Base-by-base conservation (phyloP, 2,888 invertebrate species). In the Automeris io region DNA sequence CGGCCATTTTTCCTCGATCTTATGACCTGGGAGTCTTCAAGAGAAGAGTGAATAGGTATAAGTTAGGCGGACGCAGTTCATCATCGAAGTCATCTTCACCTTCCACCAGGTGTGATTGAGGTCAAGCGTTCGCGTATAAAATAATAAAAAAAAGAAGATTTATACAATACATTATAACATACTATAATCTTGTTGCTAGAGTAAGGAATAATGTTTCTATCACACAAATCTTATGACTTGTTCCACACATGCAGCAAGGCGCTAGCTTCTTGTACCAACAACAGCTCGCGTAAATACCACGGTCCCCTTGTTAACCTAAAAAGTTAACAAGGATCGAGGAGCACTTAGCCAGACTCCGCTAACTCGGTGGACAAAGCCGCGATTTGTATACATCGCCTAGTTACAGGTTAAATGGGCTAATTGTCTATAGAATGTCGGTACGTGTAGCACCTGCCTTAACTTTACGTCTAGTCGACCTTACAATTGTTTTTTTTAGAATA, bases 281-380 rank as follows among this genome's bases (percentile, higher is more conserved):
- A 61, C 57, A 50, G 48, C 50, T 45, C 54, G 45, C 56, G 71
- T 59, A 77, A 76, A 75, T 70, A 78, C 48, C 56, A 56, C 67
- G 58, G 69, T 71, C 70, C 65, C 58, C 80, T 79, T 81, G 83
- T 85, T 85, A 85, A 79, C 75, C 76, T 72, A 73, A 80, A 67
- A 69, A 66, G 74, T 85, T 85, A 85, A 83, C 82, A 76, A 86
- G 83, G 78, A 81, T 82, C 81, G 76, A 57, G 52, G 57, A 72
- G 72, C 82, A 83, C 82, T 86, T 86, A 85, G 83, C 78, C 47
- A 44, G 37, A 34, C 39, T 47, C 40, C 54, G 76, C 63, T 85
- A 86, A 85, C 70, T 47, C 49, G 47, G 72, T 63, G 80, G 82
- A 85, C 85, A 86, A 86, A 85, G 83, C 70, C 55, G 31, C 63